Evolutionary conservation across 2,113 vertebrate species (phyloP).

Genomic region (Hymenochirus boettgeri): DNA sequence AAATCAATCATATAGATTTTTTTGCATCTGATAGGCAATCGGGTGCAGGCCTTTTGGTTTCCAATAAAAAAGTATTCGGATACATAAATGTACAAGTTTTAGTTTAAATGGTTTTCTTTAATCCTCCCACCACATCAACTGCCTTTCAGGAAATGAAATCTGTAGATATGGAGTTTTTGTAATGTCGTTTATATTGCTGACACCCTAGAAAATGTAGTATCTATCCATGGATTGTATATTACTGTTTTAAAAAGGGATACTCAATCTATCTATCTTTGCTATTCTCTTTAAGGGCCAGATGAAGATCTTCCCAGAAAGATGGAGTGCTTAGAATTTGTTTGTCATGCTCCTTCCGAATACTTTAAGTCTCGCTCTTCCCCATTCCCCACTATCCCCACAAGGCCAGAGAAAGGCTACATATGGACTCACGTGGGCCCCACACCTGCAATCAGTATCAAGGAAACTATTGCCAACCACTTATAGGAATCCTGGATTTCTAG

Average conservation of each 20-base stretch:
- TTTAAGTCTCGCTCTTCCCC: constrained; percentile 93
- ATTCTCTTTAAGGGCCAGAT: constrained; percentile 81
- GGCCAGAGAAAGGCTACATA: constrained; percentile 91
- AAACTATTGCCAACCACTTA: constrained; percentile 73
- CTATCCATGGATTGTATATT: neutral
- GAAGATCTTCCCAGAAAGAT: constrained; percentile 97
- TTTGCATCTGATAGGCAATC: too few species aligned
- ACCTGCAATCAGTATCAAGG: constrained; percentile 80
- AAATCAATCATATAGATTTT: too few species aligned
- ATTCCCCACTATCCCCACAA: constrained; percentile 88
- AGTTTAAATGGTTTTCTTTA: too few species aligned
- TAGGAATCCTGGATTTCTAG: constrained; percentile 46
- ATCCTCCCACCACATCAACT: too few species aligned
- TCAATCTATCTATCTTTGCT: constrained; percentile 2
- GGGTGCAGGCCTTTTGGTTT: too few species aligned
- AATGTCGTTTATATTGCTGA: too few species aligned
- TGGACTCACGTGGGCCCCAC: constrained; percentile 94
- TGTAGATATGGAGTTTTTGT: too few species aligned
- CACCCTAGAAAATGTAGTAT: constrained; percentile 6
- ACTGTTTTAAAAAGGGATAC: too few species aligned
- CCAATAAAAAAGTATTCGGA: too few species aligned
- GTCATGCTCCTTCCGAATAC: constrained; percentile 95
- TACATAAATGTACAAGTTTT: too few species aligned
- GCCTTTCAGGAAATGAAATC: too few species aligned
- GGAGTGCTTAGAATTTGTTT: constrained; percentile 96